These are phyloP conservation scores for Mungos mungo DNA, from an alignment of 2,113 vertebrate species.

Conservation along the genomic window DNA sequence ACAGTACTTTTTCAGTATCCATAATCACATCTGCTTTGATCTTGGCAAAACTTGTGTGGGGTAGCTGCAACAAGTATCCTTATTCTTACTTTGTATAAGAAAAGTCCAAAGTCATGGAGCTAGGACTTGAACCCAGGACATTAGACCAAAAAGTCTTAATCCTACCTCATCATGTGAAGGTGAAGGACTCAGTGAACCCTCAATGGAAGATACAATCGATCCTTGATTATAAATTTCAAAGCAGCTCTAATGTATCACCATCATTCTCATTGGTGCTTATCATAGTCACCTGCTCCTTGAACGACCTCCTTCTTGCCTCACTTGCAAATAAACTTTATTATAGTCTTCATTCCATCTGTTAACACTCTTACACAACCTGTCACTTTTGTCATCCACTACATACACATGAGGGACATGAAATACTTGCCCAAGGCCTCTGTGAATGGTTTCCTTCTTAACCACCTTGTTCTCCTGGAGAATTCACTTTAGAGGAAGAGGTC, in stretches of 20 bases:
- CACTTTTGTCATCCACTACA: background rate
- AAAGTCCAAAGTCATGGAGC: background rate
- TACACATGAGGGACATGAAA: background rate
- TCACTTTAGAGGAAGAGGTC: background rate
- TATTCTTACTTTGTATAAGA: slow-evolving; percentile 1
- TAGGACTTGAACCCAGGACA: background rate
- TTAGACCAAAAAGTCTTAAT: background rate
- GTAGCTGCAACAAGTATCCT: background rate
- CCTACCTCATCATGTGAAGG: background rate
- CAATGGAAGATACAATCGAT: background rate
- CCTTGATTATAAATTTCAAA: background rate
- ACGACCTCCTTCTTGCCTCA: background rate
- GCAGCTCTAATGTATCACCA: background rate
- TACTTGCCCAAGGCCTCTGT: background rate
- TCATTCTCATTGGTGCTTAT: background rate
- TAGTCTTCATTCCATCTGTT: background rate
- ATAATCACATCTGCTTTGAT: slow-evolving; percentile 5
- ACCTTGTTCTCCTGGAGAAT: background rate
- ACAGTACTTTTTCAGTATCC: background rate
- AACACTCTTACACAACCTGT: background rate
- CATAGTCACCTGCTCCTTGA: background rate
- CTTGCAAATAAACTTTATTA: background rate
- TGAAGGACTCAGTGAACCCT: background rate
- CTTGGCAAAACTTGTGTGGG: background rate
- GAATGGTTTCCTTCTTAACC: background rate